Base-by-base conservation (phyloP, 2,113 vertebrate genomes). In the Aramus guarauna region DNA sequence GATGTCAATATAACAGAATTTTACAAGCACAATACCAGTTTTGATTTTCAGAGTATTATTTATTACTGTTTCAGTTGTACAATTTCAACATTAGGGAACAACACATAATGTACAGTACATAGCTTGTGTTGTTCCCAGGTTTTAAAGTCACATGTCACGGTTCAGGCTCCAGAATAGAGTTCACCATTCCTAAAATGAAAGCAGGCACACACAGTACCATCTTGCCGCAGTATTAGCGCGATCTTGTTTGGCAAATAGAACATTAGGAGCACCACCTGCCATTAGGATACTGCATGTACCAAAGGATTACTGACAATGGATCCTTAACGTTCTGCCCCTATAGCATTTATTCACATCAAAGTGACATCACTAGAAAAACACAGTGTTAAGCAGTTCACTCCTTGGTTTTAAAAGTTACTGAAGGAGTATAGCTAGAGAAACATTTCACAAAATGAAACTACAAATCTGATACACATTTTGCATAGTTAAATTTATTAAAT, bases 21-120 rank as follows among this genome's bases (percentile, higher is more conserved):
- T 68, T 60, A 64, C 69, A 69, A 87, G 29, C 19, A 32, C 47
- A 47, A 23, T 29, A 37, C 10, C 60, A 39, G 50, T 88, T 91
- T 82, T 76, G 27, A 48, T 85, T 85, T 90, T 93, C 62, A 84
- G 68, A 85, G 53, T 88, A 83, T 76, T 96, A 78, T 97, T 97
- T 97, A 97, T 97, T 96, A 34, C 85, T 56, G 52, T 85, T 95
- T 94, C 60, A 60, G 36, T 90, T 94, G 88, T 95, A 97, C 92
- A 94, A 7, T 94, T 83, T 52, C 63, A 85, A 64, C 74, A 73
- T 85, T 34, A 82, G 73, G 71, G 81, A 96, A 90, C 52, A 86
- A 81, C 79, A 93, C 53, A 55, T 48, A 27, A 91, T 6, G 34
- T 91, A 95, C 90, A 95, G 85, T 89, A 95, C 66, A 76, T 11